Base-by-base conservation (phyloP, 2,797 vertebrate genomes). In the Myotis pilosus region DNA sequence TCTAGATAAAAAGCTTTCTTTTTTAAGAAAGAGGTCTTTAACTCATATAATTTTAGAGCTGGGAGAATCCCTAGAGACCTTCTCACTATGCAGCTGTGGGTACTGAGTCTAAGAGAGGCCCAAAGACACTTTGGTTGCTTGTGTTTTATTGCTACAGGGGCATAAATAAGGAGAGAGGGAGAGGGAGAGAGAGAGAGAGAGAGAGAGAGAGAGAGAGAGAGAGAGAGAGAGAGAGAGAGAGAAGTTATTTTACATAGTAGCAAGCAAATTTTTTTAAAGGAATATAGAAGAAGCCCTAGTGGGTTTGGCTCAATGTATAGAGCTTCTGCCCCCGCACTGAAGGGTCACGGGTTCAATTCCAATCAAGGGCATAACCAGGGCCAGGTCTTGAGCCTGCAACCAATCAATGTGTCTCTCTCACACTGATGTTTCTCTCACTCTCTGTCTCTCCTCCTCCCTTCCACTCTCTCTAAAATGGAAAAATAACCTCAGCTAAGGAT, bases 1-100 rank as follows among this genome's bases (percentile, higher is more conserved):
- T 86, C 85, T 78, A 89, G 82, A 86, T 87, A 55, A 87, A 94
- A 94, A 75, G 47, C n/a, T 94, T 91, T 68, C 72, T 87, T 89
- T 92, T 94, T 91, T 41, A 86, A 89, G 55, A 93, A 93, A 57
- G 36, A 36, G 84, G 13, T 49, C 86, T 97, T 94, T 96, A 92
- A 66, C 80, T 82, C 69, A 25, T 51, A 92, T 76, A 82, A 84
- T 87, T 91, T 95, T 66, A 90, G 71, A 93, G 89, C 78, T 72
- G 25, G 8, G 49, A 82, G 64, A 51, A 57, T 93, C 90, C 55
- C 57, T 51, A 28, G 84, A 85, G 92, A 87, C 64, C 11, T 11
- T 92, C 30, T 92, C 38, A 86, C 64, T 89, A 87, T 94, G 33
- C 17, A 62, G 16, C 71, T 94, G 44, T 16, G 53, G 55, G 79